Base-by-base conservation (phyloP, 2,113 vertebrate species). In the Chloebia gouldiae region DNA sequence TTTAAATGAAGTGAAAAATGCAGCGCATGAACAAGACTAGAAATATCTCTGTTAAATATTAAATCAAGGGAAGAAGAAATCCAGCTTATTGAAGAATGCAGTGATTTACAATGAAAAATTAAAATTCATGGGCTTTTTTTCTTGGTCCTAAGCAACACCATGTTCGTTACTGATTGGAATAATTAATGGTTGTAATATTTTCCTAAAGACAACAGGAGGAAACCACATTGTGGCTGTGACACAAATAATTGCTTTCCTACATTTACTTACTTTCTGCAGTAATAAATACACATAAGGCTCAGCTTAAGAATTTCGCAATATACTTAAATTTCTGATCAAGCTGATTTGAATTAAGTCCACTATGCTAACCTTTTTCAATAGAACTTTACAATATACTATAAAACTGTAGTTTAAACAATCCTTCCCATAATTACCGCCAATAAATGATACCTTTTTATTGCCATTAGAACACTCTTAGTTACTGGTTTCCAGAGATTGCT, bases 371-470 rank as follows among this genome's bases (percentile, higher is more conserved):
- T 91, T 95, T 92, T 94, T 88, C 86, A 92, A 72, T 79, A 92
- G 84, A 92, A 90, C 53, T 95, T 97, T 96, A 97, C 93, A 91
- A 75, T 88, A 37, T 33, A 28, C 84, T 87, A 70, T 97, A 92
- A 97, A 96, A 81, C 25, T 92, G 72, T 95, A 96, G 86, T 95
- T 96, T 95, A 96, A 95, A 91, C 94, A 97, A 93, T 95, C 79
- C 56, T 94, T 57, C 80, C 84, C 93, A 91, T 92, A 96, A 96
- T 88, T 95, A 91, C 91, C 78, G 71, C 72, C 92, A 85, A 92
- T 95, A 96, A 96, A 86, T 92, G 93, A 96, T 94, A 95, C 85
- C 69, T 93, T 96, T 98, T 97, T 92, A 90, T 81, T 91, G 96
- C 94, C 24, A 27, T 92, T 79, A 91, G 92, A 95, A 66, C 87